Percentiles rank a stretch among this genome's conserved stretches.
These are phyloP conservation scores for Taxidea taxus DNA, from an alignment of 2,113 vertebrate species.

Conservation along the genomic window DNA sequence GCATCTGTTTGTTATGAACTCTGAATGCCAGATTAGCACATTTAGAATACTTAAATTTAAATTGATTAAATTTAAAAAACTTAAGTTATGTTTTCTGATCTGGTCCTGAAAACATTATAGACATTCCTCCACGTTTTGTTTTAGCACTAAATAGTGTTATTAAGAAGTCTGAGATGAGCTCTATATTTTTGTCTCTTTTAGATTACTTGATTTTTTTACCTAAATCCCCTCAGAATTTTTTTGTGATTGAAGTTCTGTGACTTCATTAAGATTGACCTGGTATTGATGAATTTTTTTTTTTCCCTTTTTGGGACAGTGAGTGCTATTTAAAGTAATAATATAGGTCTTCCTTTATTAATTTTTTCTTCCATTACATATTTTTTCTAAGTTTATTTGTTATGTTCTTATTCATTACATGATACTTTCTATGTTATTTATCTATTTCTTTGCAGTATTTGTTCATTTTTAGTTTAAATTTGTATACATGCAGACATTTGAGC, in stretches of 20 bases:
- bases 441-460: neutral
- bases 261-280: neutral
- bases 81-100: neutral
- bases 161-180: neutral
- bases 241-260: neutral
- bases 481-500: neutral
- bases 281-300: neutral
- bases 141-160: neutral
- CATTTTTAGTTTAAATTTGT: neutral
- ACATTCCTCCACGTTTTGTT: neutral
- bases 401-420: neutral
- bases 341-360: neutral
- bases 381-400: neutral
- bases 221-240: neutral
- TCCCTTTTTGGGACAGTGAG: neutral
- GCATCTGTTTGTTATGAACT: neutral
- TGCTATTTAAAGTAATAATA: neutral
- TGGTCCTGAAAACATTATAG: neutral
- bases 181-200: neutral
- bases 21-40: neutral
- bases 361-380: neutral
- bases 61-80: too few species aligned
- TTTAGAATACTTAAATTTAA: too few species aligned
- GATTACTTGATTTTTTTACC: neutral
- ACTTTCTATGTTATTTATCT: neutral